phyloP scores from a whole-genome alignment of 2,113 vertebrate species.

The Riparia riparia region DNA sequence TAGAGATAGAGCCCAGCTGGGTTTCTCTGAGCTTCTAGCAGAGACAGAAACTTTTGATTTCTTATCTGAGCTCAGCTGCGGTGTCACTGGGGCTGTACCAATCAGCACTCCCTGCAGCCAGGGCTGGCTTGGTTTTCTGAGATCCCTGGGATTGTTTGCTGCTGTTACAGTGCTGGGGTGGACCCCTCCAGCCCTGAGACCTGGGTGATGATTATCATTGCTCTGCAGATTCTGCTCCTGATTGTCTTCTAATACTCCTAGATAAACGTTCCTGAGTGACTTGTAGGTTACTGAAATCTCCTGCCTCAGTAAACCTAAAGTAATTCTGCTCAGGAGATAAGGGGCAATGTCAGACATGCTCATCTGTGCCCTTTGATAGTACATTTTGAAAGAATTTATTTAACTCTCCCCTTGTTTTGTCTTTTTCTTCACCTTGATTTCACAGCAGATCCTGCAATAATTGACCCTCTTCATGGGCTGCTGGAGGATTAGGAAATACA shows the following conservation, averaged over 20 bases:
- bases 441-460: neutral
- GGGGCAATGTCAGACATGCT: slow-evolving; percentile 27
- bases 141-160: neutral
- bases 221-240: neutral
- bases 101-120: neutral
- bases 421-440: slow-evolving; percentile 32
- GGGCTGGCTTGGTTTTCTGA: neutral
- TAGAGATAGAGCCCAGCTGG: neutral
- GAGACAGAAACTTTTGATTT: neutral
- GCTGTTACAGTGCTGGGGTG: neutral
- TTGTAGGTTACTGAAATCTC: neutral
- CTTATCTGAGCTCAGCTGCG: neutral
- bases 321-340: slow-evolving; percentile 27
- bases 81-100: neutral
- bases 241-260: neutral
- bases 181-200: neutral
- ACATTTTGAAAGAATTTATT: slow-evolving; percentile 43
- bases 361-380: slow-evolving; percentile 6
- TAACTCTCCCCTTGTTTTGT: slow-evolving; percentile 35
- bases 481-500: neutral
- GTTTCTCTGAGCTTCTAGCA: neutral
- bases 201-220: neutral
- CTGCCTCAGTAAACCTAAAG: slow-evolving; percentile 22
- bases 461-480: neutral
- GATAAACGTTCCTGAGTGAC: neutral